These are phyloP conservation scores for Fulica atra DNA, from an alignment of 2,113 vertebrate species.

Conservation along the genomic window DNA sequence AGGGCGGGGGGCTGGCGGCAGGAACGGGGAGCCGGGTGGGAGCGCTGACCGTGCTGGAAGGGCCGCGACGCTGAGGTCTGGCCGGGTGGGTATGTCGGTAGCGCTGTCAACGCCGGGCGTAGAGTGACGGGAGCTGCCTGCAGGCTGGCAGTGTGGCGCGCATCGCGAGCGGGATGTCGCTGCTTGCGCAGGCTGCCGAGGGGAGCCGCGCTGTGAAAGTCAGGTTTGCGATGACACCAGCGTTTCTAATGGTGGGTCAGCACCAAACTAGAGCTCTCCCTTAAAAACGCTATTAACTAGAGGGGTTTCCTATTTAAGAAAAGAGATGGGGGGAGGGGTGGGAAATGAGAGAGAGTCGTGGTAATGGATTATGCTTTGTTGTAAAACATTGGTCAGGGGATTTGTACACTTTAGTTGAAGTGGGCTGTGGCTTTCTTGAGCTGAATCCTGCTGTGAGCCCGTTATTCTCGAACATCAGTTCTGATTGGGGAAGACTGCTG, in stretches of 20 bases:
- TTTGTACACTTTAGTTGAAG: fast-evolving
- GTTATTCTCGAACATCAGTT: fast-evolving
- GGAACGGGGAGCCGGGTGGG: background rate
- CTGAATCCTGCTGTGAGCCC: background rate
- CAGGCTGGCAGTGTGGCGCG: fast-evolving
- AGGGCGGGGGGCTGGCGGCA: background rate
- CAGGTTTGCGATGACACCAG: fast-evolving
- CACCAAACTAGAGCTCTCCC: background rate
- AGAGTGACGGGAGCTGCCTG: fast-evolving
- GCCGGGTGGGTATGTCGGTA: background rate
- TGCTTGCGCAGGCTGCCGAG: fast-evolving
- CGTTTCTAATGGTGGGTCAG: background rate
- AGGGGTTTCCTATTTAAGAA: background rate
- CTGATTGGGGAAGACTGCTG: background rate
- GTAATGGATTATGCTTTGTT: background rate
- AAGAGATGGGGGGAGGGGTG: fast-evolving
- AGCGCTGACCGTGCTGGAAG: background rate
- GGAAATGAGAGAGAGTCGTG: too few species aligned
- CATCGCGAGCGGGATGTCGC: fast-evolving
- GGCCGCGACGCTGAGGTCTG: fast-evolving
- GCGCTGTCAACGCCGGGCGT: fast-evolving
- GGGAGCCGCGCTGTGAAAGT: fast-evolving
- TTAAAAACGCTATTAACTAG: too few species aligned
- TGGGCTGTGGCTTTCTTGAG: fast-evolving
- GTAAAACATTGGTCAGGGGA: background rate